Percentiles rank a stretch among this genome's conserved stretches.
These are phyloP conservation scores for Heliconius ethilla DNA, from an alignment of 2,888 invertebrate species.

Conservation along the genomic window DNA sequence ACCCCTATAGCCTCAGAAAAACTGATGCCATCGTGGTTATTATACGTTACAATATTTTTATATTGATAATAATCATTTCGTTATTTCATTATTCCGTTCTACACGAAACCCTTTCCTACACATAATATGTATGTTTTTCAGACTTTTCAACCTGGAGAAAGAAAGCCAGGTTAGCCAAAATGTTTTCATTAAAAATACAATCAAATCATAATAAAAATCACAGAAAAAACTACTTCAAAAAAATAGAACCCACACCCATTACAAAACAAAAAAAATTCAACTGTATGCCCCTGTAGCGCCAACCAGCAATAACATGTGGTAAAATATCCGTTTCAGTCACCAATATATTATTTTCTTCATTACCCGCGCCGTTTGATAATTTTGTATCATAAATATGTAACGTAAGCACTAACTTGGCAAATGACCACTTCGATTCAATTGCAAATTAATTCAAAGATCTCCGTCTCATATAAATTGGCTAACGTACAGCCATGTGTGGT, in stretches of 20 bases:
- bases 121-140: too few species aligned
- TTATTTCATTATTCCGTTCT: background rate
- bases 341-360: constrained; percentile 21
- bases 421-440: constrained; percentile 41
- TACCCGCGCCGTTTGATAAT: constrained; percentile 16
- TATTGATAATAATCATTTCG: background rate
- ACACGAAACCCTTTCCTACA: too few species aligned
- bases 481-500: constrained; percentile 40
- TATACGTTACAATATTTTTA: too few species aligned
- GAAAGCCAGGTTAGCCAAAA: too few species aligned
- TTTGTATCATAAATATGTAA: constrained; percentile 32
- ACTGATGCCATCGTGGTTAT: too few species aligned
- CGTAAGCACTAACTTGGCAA: constrained; percentile 39
- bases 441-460: constrained; percentile 42
- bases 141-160: too few species aligned
- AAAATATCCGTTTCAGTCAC: background rate
- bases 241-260: too few species aligned
- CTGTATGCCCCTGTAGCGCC: background rate
- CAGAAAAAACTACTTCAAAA: too few species aligned
- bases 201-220: too few species aligned
- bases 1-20: too few species aligned
- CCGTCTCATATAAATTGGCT: constrained; percentile 38
- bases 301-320: background rate
- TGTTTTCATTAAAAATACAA: too few species aligned
- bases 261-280: too few species aligned